Evolutionary conservation across 1,140 invertebrate species (phyloP).

Genomic region (Drosophila orena): DNA sequence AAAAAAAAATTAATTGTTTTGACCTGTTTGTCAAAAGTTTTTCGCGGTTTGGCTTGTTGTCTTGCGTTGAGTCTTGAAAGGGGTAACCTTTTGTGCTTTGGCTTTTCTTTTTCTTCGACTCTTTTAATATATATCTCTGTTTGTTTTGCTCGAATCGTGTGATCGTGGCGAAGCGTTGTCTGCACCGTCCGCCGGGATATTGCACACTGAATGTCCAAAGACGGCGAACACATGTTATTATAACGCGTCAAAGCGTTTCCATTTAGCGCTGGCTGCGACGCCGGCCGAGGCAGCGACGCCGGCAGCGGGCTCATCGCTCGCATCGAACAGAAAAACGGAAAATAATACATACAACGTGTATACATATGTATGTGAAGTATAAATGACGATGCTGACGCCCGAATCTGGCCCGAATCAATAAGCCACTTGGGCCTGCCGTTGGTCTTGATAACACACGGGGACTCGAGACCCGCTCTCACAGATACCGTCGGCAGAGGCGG

Average conservation of each 20-base stretch:
- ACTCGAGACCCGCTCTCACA: slow-evolving; percentile 14
- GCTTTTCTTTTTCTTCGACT: slow-evolving; percentile 9
- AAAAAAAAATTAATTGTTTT: slow-evolving; percentile 47
- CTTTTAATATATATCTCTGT: not conserved
- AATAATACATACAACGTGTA: slow-evolving; percentile 6
- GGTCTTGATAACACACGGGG: slow-evolving; percentile 37
- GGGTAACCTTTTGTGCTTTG: too few relatives aligned
- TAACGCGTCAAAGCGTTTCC: slow-evolving; percentile 79
- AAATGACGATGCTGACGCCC: slow-evolving; percentile 12
- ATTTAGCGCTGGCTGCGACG: slow-evolving; percentile 54
- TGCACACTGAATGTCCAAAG: slow-evolving; percentile 83
- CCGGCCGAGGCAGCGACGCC: slow-evolving; percentile 10
- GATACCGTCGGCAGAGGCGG: slow-evolving; percentile 1
- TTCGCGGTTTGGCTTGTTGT: not conserved
- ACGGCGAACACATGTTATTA: slow-evolving; percentile 84
- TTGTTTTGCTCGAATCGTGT: slow-evolving; percentile 20
- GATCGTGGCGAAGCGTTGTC: slow-evolving; percentile 49
- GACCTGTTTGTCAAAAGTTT: not conserved
- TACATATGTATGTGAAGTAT: not conserved
- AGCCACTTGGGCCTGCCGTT: slow-evolving; percentile 42
- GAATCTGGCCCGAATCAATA: slow-evolving; percentile 56
- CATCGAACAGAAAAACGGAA: not conserved
- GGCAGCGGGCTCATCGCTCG: slow-evolving; percentile 36
- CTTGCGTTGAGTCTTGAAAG: not conserved
- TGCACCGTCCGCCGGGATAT: slow-evolving; percentile 82